phyloP scores from a whole-genome alignment of 2,888 invertebrate species.

The Rapana venosa region DNA sequence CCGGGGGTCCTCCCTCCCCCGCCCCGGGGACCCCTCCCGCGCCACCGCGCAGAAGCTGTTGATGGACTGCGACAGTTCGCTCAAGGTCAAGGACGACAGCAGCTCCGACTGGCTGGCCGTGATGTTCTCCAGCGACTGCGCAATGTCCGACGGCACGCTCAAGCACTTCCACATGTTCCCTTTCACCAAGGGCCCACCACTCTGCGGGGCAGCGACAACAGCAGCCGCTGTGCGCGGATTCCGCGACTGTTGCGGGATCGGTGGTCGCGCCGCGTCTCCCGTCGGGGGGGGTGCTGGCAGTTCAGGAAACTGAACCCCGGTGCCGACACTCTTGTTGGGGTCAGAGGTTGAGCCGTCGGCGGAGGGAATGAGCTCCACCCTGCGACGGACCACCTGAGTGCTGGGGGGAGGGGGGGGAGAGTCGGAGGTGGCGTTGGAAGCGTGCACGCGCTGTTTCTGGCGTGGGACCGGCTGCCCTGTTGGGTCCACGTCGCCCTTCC shows the following conservation, averaged over 20 bases:
- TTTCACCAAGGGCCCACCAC: constrained; percentile 43
- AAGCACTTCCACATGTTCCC: constrained; percentile 67
- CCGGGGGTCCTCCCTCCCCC: constrained; percentile 48
- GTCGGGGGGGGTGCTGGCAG: neutral
- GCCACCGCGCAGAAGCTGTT: constrained; percentile 59
- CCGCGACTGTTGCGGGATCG: constrained; percentile 62
- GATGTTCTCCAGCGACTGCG: constrained; percentile 71
- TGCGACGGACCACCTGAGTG: constrained; percentile 42
- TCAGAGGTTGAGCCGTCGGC: constrained; percentile 32
- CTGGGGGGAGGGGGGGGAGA: neutral
- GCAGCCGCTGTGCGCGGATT: constrained; percentile 56
- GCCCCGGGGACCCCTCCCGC: neutral
- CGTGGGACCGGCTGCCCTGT: neutral
- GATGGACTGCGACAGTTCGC: constrained; percentile 71
- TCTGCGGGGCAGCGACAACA: constrained; percentile 58
- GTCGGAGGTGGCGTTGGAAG: neutral
- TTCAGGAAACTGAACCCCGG: constrained; percentile 19
- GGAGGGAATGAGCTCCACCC: constrained; percentile 47
- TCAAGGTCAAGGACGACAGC: constrained; percentile 71
- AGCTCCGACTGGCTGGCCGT: constrained; percentile 68
- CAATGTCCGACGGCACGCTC: constrained; percentile 73
- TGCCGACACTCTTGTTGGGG: neutral
- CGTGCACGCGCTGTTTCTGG: neutral
- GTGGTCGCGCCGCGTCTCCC: constrained; percentile 5
- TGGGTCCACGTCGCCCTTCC: neutral